Base-by-base conservation (phyloP, 1,140 invertebrate genomes). In the Drosophila virilis region DNA sequence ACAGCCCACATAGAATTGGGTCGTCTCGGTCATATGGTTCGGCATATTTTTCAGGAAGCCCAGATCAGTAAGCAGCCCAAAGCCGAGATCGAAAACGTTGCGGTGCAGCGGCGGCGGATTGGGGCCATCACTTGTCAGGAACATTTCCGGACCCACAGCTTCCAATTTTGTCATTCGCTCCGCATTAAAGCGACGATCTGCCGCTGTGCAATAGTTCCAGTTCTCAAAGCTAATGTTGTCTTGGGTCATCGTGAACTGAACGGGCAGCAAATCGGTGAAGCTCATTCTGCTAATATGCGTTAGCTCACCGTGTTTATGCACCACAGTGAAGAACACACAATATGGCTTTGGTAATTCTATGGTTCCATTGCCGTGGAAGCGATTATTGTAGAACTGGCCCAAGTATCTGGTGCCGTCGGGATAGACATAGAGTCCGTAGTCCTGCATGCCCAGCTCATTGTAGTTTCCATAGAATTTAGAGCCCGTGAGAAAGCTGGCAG, bases 61-160 rank as follows among this genome's bases (percentile, higher is more conserved):
- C 0, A 28, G 12, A 0, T 51, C 28, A 43, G 59, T 74, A 8
- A 80, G 22, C 2, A 42, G 28, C 0, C 80, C 80, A 6, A 83
- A 83, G 35, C 84, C 83, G 12, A 88, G 8, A 45, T 88, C 84
- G 10, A 88, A 88, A 0, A 71, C 33, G 13, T 89, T 84, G 12
- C 3, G 7, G 0, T 8, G 8, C 35, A 89, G 45, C 0, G 5
- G 0, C 1, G 38, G 8, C 0, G 59, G 48, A 2, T 13, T 1
- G 8, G 76, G 46, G n/a, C 79, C 76, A 0, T 61, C 46, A 10
- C 35, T 37, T 10, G 32, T 58, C 8, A 35, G 12, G 1, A 50
- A 77, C 2, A 46, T 48, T 0, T 6, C 1, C 0, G 84, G 77
- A 9, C 84, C 83, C 7, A 78, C 79, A 0, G 67, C 37, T 1